These are phyloP conservation scores for Rhinichthys osculus DNA, from an alignment of 2,797 vertebrate species.

Conservation along the genomic window DNA sequence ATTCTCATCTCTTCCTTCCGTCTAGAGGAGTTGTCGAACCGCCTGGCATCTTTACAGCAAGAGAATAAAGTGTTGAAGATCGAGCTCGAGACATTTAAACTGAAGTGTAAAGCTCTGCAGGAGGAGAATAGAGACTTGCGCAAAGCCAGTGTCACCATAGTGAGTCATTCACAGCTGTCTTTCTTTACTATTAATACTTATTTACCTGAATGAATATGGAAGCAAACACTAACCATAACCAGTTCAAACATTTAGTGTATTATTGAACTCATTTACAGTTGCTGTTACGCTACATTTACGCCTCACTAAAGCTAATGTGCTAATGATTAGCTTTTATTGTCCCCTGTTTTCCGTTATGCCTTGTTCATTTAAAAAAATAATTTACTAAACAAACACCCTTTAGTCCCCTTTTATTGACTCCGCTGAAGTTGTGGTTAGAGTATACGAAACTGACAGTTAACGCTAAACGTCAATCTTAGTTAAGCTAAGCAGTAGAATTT, in stretches of 20 bases:
- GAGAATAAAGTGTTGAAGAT: constrained; percentile 92
- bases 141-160: constrained; percentile 89
- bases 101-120: constrained; percentile 88
- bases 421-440: not conserved
- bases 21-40: constrained; percentile 87
- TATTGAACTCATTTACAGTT: not conserved
- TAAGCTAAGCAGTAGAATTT: not conserved
- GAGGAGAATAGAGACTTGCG: constrained; percentile 89
- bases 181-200: not conserved
- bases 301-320: constrained; percentile 21
- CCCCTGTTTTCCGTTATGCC: not conserved
- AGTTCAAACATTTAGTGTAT: not conserved
- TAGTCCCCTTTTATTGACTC: not conserved
- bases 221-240: not conserved
- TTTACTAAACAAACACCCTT: not conserved
- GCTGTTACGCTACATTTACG: not conserved
- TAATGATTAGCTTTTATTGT: constrained; percentile 15
- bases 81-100: constrained; percentile 90
- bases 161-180: constrained; percentile 70
- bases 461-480: not conserved
- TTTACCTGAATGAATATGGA: not conserved
- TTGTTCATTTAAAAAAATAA: not conserved
- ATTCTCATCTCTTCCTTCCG: constrained; percentile 86
- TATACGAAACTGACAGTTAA: not conserved
- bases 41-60: constrained; percentile 87